Evolutionary conservation across 2,888 invertebrate genomes (phyloP), one percentile per base, ranked within the genome.

Genomic region (Scaptomyza reducta): DNA sequence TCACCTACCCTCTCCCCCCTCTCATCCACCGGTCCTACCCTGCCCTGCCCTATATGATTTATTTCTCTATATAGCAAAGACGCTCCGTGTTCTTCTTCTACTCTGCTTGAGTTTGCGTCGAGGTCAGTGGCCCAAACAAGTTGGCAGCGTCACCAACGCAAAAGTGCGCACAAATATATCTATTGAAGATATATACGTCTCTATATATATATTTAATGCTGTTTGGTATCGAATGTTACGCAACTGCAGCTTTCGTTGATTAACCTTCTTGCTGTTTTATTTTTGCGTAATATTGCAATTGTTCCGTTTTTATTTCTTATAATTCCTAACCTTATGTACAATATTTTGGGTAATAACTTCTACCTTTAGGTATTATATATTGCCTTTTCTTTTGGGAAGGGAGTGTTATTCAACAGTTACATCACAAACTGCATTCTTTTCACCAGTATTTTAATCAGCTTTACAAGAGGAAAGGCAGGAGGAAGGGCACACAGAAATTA

Each of bases 71-170:
- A 33, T 40, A n/a, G n/a, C 54, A 55, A 66, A 51, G 41, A 18
- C 67, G 59, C 22, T 22, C 50, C 9, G 42, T 16, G 41, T 31
- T 74, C 40, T 18, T 18, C 42, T 38, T 33, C 2, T 6, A 31
- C 31, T 10, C 10, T 31, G n/a, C 9, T 7, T 16, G 40, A 14
- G 38, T 14, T 1, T 38, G 38, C 14, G 10, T 16, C 31, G 54
- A 46, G 76, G 55, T 76, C 72, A 65, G 44, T 72, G 72, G 77
- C 77, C 72, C 72, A 76, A 40, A 64, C 25, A 11, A 14, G 40
- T 14, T 11, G 49, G 13, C 29, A 11, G 46, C 29, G 13, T 16
- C 46, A 46, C 27, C 11, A 11, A 6, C 11, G 33, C 10, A 11
- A 49, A n/a, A 6, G n/a, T 22, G 4, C n/a, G n/a, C 35, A 35